Conservation (phyloP, 1,140 invertebrate species). For the Phthorimaea operculella region DNA sequence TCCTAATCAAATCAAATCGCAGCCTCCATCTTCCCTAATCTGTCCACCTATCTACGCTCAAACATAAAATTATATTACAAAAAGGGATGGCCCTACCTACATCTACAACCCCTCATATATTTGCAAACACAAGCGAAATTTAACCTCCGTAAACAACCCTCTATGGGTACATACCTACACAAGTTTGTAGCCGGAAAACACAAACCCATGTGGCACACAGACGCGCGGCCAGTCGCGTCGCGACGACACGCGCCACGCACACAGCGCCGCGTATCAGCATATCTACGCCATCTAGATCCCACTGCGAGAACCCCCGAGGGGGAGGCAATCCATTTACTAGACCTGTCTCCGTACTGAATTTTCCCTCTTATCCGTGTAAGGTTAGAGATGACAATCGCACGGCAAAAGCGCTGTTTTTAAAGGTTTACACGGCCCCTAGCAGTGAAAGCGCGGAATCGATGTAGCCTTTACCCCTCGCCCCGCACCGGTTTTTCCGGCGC, state of each 20-base stretch:
- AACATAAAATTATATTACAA: conserved; percentile 66
- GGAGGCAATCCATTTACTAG: conserved; percentile 66
- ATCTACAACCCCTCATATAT: conserved; percentile 59
- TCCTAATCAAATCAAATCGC: conserved; percentile 68
- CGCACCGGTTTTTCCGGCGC: conserved; percentile 65
- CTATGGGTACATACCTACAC: conserved; percentile 37
- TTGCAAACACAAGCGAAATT: conserved; percentile 63
- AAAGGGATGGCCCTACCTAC: conserved; percentile 51
- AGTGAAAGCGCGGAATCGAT: conserved; percentile 68
- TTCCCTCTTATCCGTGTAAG: conserved; percentile 42
- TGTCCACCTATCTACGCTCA: conserved; percentile 62
- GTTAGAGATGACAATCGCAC: conserved; percentile 62
- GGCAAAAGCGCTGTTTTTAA: conserved; percentile 59
- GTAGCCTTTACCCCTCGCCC: conserved; percentile 65
- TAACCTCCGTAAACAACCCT: conserved; percentile 56
- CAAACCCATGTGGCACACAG: conserved; percentile 43
- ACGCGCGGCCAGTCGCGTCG: conserved; percentile 19
- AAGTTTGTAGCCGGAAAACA: conserved; percentile 46
- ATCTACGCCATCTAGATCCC: conserved; percentile 67
- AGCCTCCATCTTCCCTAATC: conserved; percentile 64
- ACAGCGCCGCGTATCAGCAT: conserved; percentile 56
- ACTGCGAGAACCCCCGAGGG: conserved; percentile 64
- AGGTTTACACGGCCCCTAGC: conserved; percentile 67
- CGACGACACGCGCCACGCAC: conserved; percentile 25
- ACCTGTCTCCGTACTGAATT: conserved; percentile 37